Conservation (phyloP, 2,888 invertebrate genomes). For the Pardosa pseudoannulata region DNA sequence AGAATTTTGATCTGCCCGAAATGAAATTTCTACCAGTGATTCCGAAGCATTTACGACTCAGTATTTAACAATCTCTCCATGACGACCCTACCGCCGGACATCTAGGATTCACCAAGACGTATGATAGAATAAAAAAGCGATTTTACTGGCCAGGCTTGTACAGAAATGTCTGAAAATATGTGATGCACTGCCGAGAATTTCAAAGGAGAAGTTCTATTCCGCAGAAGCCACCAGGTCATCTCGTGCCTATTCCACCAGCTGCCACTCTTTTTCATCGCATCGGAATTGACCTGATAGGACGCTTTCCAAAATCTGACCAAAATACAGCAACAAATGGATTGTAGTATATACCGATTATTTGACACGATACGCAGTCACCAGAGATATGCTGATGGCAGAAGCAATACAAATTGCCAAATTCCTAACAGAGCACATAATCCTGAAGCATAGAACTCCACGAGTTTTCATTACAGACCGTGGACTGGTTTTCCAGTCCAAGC, state of each 20-base stretch:
- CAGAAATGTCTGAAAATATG: conserved; percentile 32
- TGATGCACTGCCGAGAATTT: conserved; percentile 30
- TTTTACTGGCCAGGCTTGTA: conserved; percentile 33
- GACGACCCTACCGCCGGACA: conserved; percentile 60
- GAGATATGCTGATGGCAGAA: not conserved
- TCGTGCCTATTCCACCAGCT: conserved; percentile 36
- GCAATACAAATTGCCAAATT: not conserved
- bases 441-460: not conserved
- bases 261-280: conserved; percentile 15
- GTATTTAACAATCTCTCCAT: conserved; percentile 68
- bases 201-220: conserved; percentile 32
- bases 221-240: conserved; percentile 17
- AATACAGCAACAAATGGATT: not conserved
- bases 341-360: not conserved
- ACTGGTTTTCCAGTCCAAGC: not conserved
- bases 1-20: not conserved
- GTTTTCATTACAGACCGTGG: not conserved
- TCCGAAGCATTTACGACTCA: not conserved
- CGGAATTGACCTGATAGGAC: conserved; percentile 70
- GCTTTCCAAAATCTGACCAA: conserved; percentile 44
- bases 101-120: conserved; percentile 26
- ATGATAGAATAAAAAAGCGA: conserved; percentile 3
- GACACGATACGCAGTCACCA: not conserved
- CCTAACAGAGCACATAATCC: not conserved
- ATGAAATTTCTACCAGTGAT: not conserved